Evolutionary conservation across 2,797 vertebrate genomes (phyloP).

Genomic region (Pseudocheirus occidentalis): DNA sequence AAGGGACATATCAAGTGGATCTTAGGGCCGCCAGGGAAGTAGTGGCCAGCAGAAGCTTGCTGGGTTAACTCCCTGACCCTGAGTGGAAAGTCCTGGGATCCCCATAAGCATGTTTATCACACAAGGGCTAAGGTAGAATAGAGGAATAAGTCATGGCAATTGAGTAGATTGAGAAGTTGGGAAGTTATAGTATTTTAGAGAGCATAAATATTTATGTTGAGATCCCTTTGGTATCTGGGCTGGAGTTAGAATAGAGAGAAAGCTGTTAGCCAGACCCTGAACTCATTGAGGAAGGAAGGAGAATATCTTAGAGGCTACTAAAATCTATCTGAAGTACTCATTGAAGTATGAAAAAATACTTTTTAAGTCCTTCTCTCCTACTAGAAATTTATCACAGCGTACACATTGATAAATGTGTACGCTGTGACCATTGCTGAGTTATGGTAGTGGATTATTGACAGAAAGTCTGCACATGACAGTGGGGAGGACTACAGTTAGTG

Average conservation of each 20-base stretch:
- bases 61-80: too few relatives aligned
- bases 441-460: neutral
- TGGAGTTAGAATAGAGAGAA: neutral
- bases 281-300: neutral
- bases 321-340: too few relatives aligned
- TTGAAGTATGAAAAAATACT: too few relatives aligned
- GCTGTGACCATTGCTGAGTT: neutral
- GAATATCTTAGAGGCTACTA: neutral
- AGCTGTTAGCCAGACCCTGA: neutral
- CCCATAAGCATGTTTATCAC: too few relatives aligned
- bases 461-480: neutral
- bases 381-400: too few relatives aligned
- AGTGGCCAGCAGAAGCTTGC: too few relatives aligned
- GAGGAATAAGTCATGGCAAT: neutral
- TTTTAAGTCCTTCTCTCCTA: too few relatives aligned
- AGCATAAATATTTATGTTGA: neutral
- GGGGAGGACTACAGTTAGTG: neutral
- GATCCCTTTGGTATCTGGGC: neutral
- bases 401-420: neutral
- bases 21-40: too few relatives aligned
- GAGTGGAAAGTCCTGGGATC: too few relatives aligned
- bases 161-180: neutral
- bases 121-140: neutral
- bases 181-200: neutral
- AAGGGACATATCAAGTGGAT: too few relatives aligned